Conservation (phyloP, 2,797 vertebrate genomes). For the Cossypha caffra region DNA sequence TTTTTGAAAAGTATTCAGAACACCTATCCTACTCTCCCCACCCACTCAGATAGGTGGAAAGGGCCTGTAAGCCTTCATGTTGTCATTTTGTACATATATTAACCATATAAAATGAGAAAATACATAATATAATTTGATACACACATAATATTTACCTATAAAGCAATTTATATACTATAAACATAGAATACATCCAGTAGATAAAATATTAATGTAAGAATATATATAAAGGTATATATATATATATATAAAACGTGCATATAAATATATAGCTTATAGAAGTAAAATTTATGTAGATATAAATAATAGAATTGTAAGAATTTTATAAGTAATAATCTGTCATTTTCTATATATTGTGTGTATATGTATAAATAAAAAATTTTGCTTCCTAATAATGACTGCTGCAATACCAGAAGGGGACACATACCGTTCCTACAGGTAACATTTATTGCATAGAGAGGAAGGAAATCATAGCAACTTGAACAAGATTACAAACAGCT, state of each 20-base stretch:
- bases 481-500: neutral
- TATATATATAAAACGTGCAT: neutral
- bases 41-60: neutral
- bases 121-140: neutral
- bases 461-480: neutral
- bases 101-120: neutral
- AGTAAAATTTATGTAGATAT: neutral
- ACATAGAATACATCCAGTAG: neutral
- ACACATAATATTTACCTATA: neutral
- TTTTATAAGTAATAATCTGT: neutral
- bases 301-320: neutral
- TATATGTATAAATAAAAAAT: neutral
- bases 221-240: neutral
- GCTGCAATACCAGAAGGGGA: neutral
- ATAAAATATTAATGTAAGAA: neutral
- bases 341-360: fast-evolving
- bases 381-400: neutral
- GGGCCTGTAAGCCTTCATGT: neutral
- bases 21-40: neutral
- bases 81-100: neutral
- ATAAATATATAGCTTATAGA: neutral
- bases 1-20: neutral
- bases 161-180: neutral
- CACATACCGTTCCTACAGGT: neutral
- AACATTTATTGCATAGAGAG: neutral